Percentiles rank a stretch among this genome's conserved stretches.
phyloP scores from a whole-genome alignment of 2,888 invertebrate species.

The Tipula vernalis region DNA sequence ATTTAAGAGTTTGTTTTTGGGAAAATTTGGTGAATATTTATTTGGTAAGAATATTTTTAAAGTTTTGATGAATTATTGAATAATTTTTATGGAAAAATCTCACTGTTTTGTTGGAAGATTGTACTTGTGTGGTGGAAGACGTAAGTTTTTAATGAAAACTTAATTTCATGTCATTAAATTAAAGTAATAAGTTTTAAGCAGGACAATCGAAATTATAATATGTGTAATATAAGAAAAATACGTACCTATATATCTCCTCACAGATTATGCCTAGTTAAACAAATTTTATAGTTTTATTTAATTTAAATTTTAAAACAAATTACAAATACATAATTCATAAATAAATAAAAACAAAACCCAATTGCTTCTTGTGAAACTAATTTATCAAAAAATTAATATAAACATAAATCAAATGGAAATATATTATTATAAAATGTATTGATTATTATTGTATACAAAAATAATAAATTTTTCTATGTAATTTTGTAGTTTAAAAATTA shows the following conservation, averaged over 20 bases:
- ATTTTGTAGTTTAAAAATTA: neutral
- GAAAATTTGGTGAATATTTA: no score
- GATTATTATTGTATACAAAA: neutral
- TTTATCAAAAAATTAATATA: neutral
- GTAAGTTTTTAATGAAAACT: no score
- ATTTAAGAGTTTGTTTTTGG: no score
- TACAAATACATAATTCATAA: neutral
- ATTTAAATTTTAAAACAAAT: neutral
- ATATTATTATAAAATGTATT: neutral
- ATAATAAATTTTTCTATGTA: neutral
- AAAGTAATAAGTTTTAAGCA: neutral
- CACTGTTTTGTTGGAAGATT: no score
- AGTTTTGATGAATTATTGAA: no score
- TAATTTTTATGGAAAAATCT: no score
- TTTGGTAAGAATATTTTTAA: no score
- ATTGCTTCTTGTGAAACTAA: neutral
- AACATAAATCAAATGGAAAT: neutral
- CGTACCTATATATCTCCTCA: neutral
- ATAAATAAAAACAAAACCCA: neutral
- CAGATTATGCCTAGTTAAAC: neutral
- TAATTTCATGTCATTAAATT: no score
- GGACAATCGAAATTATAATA: neutral
- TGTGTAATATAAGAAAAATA: neutral
- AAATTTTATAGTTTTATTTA: neutral
- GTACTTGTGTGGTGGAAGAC: no score